These are phyloP conservation scores for Drosophila putrida DNA, from an alignment of 2,888 invertebrate genomes.

Conservation along the genomic window DNA sequence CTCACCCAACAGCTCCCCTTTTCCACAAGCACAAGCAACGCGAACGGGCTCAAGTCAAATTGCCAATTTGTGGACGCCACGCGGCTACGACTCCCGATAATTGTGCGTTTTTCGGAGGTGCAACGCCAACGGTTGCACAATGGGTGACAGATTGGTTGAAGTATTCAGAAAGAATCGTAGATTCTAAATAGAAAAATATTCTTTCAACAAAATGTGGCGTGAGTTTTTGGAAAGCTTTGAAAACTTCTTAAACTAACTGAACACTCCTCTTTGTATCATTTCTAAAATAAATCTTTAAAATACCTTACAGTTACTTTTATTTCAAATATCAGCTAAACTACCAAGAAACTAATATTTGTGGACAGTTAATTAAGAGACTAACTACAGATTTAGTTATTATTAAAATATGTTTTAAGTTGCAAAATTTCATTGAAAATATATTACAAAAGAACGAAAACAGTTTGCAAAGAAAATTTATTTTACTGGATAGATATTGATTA, in stretches of 20 bases:
- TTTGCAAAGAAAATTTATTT: no score
- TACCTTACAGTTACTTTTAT: no score
- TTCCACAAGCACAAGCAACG: background rate
- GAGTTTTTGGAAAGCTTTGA: background rate
- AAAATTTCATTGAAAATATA: no score
- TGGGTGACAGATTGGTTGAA: constrained; percentile 46
- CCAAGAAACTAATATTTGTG: no score
- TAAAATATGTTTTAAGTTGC: no score
- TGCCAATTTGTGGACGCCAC: constrained; percentile 72
- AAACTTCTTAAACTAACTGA: background rate
- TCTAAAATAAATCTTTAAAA: background rate
- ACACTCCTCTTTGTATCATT: background rate
- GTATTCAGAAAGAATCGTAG: background rate
- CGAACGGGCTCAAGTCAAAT: constrained; percentile 72
- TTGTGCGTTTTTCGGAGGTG: constrained; percentile 56
- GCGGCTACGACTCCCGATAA: constrained; percentile 49
- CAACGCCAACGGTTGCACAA: constrained; percentile 42
- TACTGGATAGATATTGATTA: background rate
- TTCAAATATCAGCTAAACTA: no score
- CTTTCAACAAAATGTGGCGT: background rate
- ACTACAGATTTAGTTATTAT: no score
- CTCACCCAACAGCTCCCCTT: background rate
- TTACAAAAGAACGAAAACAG: background rate
- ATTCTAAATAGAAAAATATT: background rate
- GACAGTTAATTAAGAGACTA: no score